Base-by-base conservation (phyloP, 2,888 invertebrate species). In the Chaitophorus viminalis region DNA sequence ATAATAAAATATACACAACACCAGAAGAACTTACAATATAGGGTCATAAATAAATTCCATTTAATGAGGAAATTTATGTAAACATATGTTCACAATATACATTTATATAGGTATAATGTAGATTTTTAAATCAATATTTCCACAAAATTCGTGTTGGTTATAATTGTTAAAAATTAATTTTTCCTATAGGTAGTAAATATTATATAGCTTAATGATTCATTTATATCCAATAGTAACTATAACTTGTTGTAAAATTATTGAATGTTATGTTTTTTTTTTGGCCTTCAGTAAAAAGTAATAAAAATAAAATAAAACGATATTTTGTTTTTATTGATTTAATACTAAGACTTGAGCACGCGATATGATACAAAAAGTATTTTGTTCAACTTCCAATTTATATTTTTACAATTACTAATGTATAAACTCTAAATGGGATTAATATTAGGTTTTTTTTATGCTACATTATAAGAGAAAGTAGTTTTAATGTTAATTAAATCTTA, bases 311-410 rank as follows among this genome's bases (percentile, higher is more conserved):
- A 39, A 68, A 39, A 68, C 81, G 31, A 81, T 81, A 81, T 81
- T 81, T 70, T 46, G 68, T 31, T 81, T 29, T 81, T 81, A 81
- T 81, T 46, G 81, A 81, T 81, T 81, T 4, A 29, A 31, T 81
- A 68, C 68, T 6, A 29, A 68, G 68, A 39, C 25, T 11, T 33
- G 21, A 68, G 29, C 81, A 81, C 81, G 81, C 81, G 68, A 81
- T 46, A 81, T 46, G 21, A 68, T 81, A 46, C 68, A 31, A 5
- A 68, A 70, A 39, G 68, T 81, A 31, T 68, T 81, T 46, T 31
- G 79, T 81, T 68, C 17, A 21, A 81, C 68, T 31, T 18, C 36
- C 39, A 81, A 68, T 70, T 68, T 46, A 68, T 29, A 81, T 81
- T 81, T 65, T 68, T 39, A 31, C 65, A 68, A 46, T 1, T 39